Evolutionary conservation across 2,113 vertebrate species (phyloP).

Genomic region (Pelecanus crispus): DNA sequence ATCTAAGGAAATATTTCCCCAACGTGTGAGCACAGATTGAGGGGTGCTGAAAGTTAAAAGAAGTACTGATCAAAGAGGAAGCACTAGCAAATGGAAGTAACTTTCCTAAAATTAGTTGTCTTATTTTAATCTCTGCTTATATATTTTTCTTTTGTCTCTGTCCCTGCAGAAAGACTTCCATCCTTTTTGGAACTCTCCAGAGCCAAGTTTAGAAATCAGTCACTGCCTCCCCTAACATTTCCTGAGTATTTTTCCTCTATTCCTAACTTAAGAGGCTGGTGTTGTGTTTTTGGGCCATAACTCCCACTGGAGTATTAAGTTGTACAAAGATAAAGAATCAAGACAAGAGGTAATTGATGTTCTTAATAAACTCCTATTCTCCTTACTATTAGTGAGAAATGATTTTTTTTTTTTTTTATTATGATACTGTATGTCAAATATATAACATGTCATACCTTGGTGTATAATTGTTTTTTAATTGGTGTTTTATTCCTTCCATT

Average conservation of each 20-base stretch:
- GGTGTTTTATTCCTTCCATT: constrained; percentile 64
- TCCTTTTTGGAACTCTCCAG: background rate
- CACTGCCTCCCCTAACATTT: background rate
- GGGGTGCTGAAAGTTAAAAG: background rate
- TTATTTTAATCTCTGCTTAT: background rate
- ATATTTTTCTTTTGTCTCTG: background rate
- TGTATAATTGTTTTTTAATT: constrained; percentile 72
- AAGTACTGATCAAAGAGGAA: background rate
- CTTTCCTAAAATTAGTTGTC: background rate
- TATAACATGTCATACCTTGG: constrained; percentile 58
- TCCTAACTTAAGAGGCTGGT: background rate
- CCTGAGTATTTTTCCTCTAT: background rate
- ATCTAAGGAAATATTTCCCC: constrained; percentile 3
- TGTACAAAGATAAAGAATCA: background rate
- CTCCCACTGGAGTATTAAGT: background rate
- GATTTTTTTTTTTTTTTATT: constrained; percentile 31
- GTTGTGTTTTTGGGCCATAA: background rate
- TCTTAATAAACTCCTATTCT: constrained; percentile 46
- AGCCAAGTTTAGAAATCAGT: background rate
- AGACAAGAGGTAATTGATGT: constrained; percentile 8
- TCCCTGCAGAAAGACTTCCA: background rate
- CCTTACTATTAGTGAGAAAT: constrained; percentile 4
- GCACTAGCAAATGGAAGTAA: background rate
- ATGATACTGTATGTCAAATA: constrained; percentile 59
- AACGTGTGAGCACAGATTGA: background rate